These are phyloP conservation scores for Agriopis aurantiaria DNA, from an alignment of 2,888 invertebrate species.

Conservation along the genomic window DNA sequence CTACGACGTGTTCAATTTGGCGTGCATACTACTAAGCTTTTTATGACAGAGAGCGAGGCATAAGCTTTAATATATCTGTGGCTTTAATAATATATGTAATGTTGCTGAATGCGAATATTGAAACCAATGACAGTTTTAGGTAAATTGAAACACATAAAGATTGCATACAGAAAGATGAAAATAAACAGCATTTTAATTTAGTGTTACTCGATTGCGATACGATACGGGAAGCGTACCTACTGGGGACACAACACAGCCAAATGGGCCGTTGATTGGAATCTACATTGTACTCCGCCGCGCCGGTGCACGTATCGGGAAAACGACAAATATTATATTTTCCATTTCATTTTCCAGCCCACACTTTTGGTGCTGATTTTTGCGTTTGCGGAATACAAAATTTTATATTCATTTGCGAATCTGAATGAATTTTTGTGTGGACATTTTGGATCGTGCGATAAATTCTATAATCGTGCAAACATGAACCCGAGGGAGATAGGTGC, in stretches of 20 bases:
- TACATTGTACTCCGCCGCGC: conserved; percentile 53
- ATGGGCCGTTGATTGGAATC: conserved; percentile 59
- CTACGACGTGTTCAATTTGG: not conserved
- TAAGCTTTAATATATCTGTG: too few species aligned
- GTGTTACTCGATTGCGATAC: conserved; percentile 29
- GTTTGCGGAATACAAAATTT: conserved; percentile 40
- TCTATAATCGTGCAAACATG: conserved; percentile 23
- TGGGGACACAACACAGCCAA: conserved; percentile 32
- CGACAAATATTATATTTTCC: conserved; percentile 52
- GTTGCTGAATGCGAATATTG: conserved; percentile 1
- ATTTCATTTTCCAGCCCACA: conserved; percentile 53
- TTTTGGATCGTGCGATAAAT: conserved; percentile 34
- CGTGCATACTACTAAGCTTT: conserved; percentile 32
- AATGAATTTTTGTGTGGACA: conserved; percentile 32
- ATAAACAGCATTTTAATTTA: conserved; percentile 38
- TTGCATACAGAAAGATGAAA: conserved; percentile 38
- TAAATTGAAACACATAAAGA: too few species aligned
- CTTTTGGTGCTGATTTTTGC: conserved; percentile 40
- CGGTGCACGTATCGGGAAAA: conserved; percentile 56
- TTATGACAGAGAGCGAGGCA: conserved; percentile 2
- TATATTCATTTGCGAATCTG: conserved; percentile 32
- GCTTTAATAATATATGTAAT: not conserved
- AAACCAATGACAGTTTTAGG: too few species aligned
- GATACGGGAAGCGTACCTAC: conserved; percentile 21
- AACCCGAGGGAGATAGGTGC: conserved; percentile 13